Percentiles rank a stretch among this genome's conserved stretches.
phyloP scores from a whole-genome alignment of 1,140 invertebrate species.

The Pinna nobilis region DNA sequence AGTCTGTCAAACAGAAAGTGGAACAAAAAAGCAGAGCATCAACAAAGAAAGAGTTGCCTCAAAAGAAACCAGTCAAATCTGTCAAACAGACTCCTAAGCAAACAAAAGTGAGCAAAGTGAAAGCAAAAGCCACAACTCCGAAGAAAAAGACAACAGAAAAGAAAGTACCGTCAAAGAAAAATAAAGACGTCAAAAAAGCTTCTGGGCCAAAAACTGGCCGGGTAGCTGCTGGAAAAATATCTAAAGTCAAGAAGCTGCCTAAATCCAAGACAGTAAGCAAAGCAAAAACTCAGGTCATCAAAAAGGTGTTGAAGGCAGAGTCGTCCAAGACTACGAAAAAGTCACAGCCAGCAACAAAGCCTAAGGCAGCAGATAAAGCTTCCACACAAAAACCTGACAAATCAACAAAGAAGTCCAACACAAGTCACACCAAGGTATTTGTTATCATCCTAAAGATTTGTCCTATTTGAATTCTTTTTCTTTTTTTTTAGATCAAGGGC shows the following conservation, averaged over 20 bases:
- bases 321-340: no score
- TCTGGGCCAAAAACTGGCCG: neutral
- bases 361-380: no score
- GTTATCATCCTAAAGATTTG: no score
- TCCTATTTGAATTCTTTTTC: no score
- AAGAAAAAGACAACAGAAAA: constrained; percentile 13
- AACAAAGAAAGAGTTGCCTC: neutral
- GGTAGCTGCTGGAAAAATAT: neutral
- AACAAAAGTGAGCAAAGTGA: no score
- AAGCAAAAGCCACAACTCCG: neutral
- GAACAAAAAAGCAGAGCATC: neutral
- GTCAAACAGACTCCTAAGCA: neutral
- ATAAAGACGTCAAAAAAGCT: neutral
- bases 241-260: neutral
- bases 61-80: neutral
- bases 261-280: neutral
- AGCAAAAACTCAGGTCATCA: neutral
- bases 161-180: no score
- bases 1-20: no score
- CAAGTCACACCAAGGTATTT: no score
- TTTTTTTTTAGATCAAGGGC: no score
- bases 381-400: no score
- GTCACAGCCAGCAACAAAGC: no score
- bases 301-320: neutral
- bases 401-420: no score